Evolutionary conservation across 2,797 vertebrate genomes (phyloP).

Genomic region (Danio aesculapii): DNA sequence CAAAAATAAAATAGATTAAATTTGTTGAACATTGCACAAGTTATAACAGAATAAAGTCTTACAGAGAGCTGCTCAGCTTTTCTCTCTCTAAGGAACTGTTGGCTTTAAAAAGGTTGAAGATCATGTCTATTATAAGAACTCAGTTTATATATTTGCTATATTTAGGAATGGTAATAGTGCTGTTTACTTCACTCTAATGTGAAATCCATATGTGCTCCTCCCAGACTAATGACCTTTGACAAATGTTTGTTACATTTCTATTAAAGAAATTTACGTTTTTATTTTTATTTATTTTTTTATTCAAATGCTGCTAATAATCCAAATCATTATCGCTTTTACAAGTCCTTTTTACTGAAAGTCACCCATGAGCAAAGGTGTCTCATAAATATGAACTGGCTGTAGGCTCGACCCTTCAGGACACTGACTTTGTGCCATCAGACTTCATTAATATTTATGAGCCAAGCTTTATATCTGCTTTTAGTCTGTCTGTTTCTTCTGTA

Average conservation of each 20-base stretch:
- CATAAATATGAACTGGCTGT: slow-evolving; percentile 8
- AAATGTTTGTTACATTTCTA: not conserved
- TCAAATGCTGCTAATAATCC: too few species aligned
- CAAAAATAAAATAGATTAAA: not conserved
- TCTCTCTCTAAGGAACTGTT: not conserved
- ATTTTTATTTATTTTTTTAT: too few species aligned
- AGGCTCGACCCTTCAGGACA: not conserved
- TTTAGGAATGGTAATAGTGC: slow-evolving; percentile 2
- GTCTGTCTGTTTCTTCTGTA: too few species aligned
- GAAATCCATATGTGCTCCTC: slow-evolving; percentile 1
- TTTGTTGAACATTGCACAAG: not conserved
- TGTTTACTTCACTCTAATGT: slow-evolving; percentile 7
- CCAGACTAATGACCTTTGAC: not conserved
- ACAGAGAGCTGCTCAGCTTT: not conserved
- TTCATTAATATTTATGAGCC: slow-evolving; percentile 5
- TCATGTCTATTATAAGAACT: slow-evolving; percentile 33
- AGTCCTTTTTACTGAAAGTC: not conserved
- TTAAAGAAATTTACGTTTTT: too few species aligned
- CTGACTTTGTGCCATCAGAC: not conserved
- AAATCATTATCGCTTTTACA: not conserved
- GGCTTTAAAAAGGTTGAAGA: not conserved
- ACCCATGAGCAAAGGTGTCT: not conserved
- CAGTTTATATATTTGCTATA: slow-evolving; percentile 1
- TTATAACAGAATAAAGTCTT: not conserved
- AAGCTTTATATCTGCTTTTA: too few species aligned